phyloP scores from a whole-genome alignment of 2,113 vertebrate genomes.

The Chaenocephalus aceratus region DNA sequence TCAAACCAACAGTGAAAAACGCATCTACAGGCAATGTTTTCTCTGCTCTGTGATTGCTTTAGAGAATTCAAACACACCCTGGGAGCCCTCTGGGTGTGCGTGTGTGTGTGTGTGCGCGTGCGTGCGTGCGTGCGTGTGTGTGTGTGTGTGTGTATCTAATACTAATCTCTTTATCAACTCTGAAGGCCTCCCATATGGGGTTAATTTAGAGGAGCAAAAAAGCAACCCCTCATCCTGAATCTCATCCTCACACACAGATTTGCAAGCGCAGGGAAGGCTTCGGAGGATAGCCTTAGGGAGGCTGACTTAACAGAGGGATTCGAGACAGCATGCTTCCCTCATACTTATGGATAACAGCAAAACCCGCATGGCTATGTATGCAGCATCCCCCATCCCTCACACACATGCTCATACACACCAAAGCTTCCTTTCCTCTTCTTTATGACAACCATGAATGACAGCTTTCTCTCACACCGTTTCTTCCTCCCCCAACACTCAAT shows the following conservation, averaged over 20 bases:
- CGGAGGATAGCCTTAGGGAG: constrained; percentile 69
- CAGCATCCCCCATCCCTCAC: constrained; percentile 52
- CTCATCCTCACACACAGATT: constrained; percentile 61
- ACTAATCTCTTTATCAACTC: constrained; percentile 78
- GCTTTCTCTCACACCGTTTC: constrained; percentile 21
- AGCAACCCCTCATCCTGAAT: constrained; percentile 58
- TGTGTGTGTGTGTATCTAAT: constrained; percentile 63
- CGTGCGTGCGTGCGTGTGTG: constrained; percentile 17
- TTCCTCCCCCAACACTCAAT: constrained; percentile 45
- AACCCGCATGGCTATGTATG: constrained; percentile 59
- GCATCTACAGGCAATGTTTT: constrained; percentile 53
- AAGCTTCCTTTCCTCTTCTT: constrained; percentile 46
- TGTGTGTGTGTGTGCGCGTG: constrained; percentile 1
- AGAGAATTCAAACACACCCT: constrained; percentile 44
- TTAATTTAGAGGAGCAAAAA: constrained; percentile 76
- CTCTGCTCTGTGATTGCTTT: constrained; percentile 26
- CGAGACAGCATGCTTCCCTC: constrained; percentile 66
- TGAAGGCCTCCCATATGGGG: constrained; percentile 68
- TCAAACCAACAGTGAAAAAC: constrained; percentile 53
- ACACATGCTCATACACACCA: constrained; percentile 33
- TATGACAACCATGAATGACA: constrained; percentile 63
- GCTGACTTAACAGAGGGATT: constrained; percentile 69
- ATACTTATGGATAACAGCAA: constrained; percentile 75
- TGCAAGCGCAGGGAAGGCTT: constrained; percentile 56
- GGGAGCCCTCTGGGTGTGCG: constrained; percentile 12